A percentile compares a stretch with the other conserved stretches of the same genome.
Conservation (phyloP, 2,888 invertebrate species). For the Philopedon plagiatum region DNA sequence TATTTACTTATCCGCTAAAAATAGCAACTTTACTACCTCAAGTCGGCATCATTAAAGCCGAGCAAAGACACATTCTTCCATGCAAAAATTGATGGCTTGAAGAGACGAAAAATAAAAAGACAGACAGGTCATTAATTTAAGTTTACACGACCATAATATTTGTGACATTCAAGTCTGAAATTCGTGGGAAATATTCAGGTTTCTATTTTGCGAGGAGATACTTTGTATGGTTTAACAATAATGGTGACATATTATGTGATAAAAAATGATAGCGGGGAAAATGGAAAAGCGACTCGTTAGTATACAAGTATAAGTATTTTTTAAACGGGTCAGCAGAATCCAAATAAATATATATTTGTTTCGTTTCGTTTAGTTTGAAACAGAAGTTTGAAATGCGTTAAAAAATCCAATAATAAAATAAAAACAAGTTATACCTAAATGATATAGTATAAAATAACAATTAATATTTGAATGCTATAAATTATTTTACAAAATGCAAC, state of each 20-base stretch:
- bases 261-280: not conserved
- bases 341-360: too few species aligned
- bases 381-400: too few species aligned
- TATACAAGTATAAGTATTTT: too few species aligned
- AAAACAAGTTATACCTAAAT: too few species aligned
- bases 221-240: conserved; percentile 4
- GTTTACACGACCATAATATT: conserved; percentile 27
- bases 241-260: not conserved
- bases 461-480: too few species aligned
- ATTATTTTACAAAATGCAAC: too few species aligned
- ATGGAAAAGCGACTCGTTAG: too few species aligned
- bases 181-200: conserved; percentile 34
- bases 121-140: conserved; percentile 25
- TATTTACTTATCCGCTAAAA: conserved; percentile 14
- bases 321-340: too few species aligned
- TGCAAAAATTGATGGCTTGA: conserved; percentile 31
- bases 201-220: not conserved
- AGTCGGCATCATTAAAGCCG: conserved; percentile 23
- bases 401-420: too few species aligned
- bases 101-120: conserved; percentile 13
- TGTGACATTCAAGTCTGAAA: conserved; percentile 31
- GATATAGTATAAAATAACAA: too few species aligned
- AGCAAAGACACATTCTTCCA: conserved; percentile 22
- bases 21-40: conserved; percentile 32
- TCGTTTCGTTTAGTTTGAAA: too few species aligned